Evolutionary conservation across 2,797 vertebrate genomes (phyloP).

Genomic region (Aphelocoma californica): DNA sequence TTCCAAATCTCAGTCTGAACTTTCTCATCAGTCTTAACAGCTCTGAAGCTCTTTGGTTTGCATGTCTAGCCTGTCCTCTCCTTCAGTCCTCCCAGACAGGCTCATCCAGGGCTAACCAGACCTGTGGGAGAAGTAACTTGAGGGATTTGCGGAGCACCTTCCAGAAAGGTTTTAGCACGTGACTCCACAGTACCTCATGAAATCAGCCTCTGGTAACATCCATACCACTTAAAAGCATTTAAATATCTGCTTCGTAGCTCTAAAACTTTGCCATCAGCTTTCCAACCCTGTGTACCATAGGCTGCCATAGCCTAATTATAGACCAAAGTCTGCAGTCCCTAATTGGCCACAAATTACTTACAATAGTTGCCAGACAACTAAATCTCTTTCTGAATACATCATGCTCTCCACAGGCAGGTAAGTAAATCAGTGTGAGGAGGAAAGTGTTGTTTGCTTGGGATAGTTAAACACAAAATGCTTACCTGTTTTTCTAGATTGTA

Average conservation of each 20-base stretch:
- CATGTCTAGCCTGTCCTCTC: neutral
- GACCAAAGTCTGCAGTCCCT: neutral
- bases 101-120: neutral
- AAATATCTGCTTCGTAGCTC: accelerated
- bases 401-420: neutral
- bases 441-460: neutral
- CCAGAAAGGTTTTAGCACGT: neutral
- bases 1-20: neutral
- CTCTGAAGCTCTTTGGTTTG: neutral
- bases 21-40: neutral
- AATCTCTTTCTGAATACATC: neutral
- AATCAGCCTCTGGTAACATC: neutral
- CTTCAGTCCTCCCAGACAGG: neutral
- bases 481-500: neutral
- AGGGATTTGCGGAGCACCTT: neutral
- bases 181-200: neutral
- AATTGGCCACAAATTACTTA: neutral
- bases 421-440: neutral
- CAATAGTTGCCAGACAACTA: neutral
- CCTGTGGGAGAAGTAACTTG: neutral
- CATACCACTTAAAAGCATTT: neutral
- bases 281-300: neutral
- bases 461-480: neutral
- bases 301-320: neutral
- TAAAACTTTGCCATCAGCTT: neutral